Conservation (phyloP, 2,113 vertebrate species). For the Actenoides hombroni region DNA sequence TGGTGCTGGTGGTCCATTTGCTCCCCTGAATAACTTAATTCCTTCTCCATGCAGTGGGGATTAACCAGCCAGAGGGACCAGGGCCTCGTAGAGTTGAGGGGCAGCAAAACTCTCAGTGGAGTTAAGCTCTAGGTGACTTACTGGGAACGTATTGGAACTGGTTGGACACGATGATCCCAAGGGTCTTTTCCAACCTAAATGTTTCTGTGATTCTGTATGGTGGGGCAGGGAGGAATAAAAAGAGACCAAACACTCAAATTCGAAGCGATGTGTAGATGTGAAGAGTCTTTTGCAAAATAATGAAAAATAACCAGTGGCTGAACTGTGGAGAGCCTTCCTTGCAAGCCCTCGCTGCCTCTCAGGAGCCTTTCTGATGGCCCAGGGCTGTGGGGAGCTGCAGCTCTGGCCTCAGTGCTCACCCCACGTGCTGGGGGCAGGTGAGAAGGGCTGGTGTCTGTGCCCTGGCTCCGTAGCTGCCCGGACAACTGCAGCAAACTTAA, state of each 20-base stretch:
- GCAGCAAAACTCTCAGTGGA: not conserved
- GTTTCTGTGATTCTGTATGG: too few relatives aligned
- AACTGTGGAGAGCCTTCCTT: not conserved
- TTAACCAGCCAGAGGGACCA: not conserved
- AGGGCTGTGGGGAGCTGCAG: too few relatives aligned
- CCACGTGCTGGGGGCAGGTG: fast-evolving
- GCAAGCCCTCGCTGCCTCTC: fast-evolving
- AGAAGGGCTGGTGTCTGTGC: not conserved
- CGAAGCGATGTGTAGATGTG: not conserved
- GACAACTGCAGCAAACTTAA: not conserved
- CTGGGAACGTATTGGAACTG: too few relatives aligned
- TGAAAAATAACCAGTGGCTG: fast-evolving
- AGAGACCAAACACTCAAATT: fast-evolving
- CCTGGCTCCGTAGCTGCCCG: not conserved
- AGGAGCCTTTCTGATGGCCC: not conserved
- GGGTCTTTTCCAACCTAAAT: too few relatives aligned
- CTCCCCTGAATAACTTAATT: not conserved
- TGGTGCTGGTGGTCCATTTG: not conserved
- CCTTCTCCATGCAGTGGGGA: not conserved
- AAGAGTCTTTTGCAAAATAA: not conserved
- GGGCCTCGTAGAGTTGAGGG: not conserved
- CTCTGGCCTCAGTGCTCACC: not conserved
- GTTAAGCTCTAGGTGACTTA: not conserved
- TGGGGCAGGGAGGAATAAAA: not conserved
- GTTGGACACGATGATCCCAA: too few relatives aligned